Evolutionary conservation across 1,140 invertebrate genomes (phyloP).

Genomic region (Drosophila sechellia): DNA sequence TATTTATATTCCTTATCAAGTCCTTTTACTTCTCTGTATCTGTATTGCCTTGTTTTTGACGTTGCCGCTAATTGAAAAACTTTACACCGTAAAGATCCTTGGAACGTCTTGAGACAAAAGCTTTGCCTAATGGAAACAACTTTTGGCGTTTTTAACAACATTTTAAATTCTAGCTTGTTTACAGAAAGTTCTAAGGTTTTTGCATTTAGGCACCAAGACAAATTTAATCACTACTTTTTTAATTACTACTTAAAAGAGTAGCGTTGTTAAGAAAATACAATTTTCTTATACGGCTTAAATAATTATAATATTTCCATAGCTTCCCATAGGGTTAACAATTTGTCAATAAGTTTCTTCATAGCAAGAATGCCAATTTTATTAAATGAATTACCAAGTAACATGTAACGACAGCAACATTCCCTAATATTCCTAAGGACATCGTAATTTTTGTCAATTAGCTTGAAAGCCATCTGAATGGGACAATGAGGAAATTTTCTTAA

Average conservation of each 20-base stretch:
- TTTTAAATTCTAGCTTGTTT: slow-evolving; percentile 50
- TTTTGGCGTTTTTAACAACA: slow-evolving; percentile 36
- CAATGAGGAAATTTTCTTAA: slow-evolving; percentile 8
- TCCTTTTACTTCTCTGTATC: not conserved
- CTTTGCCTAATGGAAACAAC: slow-evolving; percentile 63
- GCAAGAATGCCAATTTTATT: slow-evolving; percentile 16
- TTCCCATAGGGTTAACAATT: not conserved
- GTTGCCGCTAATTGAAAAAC: slow-evolving; percentile 70
- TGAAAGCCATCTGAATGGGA: slow-evolving; percentile 1
- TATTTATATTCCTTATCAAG: slow-evolving; percentile 2
- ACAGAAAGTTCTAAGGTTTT: slow-evolving; percentile 37
- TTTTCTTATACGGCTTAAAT: not conserved
- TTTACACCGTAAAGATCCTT: slow-evolving; percentile 30
- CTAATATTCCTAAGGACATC: not conserved
- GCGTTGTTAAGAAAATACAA: not conserved
- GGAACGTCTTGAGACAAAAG: slow-evolving; percentile 3
- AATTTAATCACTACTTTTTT: slow-evolving; percentile 31
- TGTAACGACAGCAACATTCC: not conserved
- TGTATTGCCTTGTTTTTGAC: slow-evolving; percentile 49
- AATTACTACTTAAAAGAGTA: slow-evolving; percentile 1
- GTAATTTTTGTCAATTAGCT: slow-evolving; percentile 23
- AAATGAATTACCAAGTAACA: slow-evolving; percentile 21
- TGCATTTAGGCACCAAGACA: slow-evolving; percentile 14
- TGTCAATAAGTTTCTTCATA: slow-evolving; percentile 20
- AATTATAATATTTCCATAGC: not conserved